Evolutionary conservation across 2,888 invertebrate species (phyloP).

Genomic region (Pteria penguin): DNA sequence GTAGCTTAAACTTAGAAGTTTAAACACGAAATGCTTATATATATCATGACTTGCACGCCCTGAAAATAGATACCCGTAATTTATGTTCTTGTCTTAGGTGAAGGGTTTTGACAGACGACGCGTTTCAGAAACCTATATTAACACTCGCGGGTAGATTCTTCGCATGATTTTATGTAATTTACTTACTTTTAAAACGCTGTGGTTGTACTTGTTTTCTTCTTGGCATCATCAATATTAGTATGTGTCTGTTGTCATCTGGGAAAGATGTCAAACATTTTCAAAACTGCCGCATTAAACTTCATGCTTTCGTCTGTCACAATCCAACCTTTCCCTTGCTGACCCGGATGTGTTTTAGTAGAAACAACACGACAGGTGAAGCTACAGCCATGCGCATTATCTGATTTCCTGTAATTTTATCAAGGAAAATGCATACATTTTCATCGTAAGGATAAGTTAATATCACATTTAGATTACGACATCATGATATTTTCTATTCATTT

Average conservation of each 20-base stretch:
- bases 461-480: too few relatives aligned
- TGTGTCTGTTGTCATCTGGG: conserved; percentile 35
- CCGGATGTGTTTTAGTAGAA: conserved; percentile 60
- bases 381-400: conserved; percentile 52
- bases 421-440: too few relatives aligned
- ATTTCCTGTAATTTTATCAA: too few relatives aligned
- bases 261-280: conserved; percentile 37
- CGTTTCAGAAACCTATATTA: too few relatives aligned
- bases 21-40: neutral
- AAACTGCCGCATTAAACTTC: conserved; percentile 45
- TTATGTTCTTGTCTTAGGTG: conserved; percentile 36
- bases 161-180: too few relatives aligned
- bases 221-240: conserved; percentile 64
- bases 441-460: too few relatives aligned
- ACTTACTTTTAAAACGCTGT: conserved; percentile 75
- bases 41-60: neutral
- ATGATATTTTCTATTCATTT: too few relatives aligned
- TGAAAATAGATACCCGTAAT: conserved; percentile 51
- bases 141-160: too few relatives aligned
- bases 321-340: conserved; percentile 55
- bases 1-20: neutral
- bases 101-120: conserved; percentile 42
- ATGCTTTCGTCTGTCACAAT: conserved; percentile 39
- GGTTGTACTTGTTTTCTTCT: conserved; percentile 84
- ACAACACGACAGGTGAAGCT: too few relatives aligned